phyloP scores from a whole-genome alignment of 2,888 invertebrate species.

The Reticulitermes lucifugus region DNA sequence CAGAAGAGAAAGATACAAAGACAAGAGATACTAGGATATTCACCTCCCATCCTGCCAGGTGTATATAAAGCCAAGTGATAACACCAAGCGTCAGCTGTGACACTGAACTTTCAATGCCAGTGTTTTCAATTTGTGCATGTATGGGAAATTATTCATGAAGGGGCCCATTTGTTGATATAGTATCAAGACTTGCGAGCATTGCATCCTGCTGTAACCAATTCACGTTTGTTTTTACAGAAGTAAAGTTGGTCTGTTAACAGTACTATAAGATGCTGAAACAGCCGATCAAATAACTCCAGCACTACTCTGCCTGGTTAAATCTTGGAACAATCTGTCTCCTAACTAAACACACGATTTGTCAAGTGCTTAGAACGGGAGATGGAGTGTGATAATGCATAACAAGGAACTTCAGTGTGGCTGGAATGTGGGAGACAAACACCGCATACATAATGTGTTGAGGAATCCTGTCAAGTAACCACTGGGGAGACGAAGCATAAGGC shows the following conservation, averaged over 20 bases:
- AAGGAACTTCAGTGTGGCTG: no score
- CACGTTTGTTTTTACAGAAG: not conserved
- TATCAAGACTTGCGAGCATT: not conserved
- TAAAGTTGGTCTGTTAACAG: no score
- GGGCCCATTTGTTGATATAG: not conserved
- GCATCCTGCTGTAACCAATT: not conserved
- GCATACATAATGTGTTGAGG: not conserved
- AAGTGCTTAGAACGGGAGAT: no score
- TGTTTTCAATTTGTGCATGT: not conserved
- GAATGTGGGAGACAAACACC: no score
- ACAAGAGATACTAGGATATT: conserved; percentile 1
- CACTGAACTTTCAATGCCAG: not conserved
- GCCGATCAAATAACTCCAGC: no score
- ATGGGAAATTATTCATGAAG: not conserved
- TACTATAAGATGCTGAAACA: no score
- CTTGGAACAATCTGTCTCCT: no score
- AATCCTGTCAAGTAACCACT: no score
- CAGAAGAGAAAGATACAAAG: not conserved
- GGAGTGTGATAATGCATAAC: no score
- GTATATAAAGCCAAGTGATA: not conserved
- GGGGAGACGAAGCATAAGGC: no score
- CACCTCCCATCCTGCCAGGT: not conserved
- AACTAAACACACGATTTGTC: no score
- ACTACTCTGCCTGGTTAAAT: no score
- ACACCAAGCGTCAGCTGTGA: not conserved